Base-by-base conservation (phyloP, 2,888 invertebrate genomes). In the Byasa hedistus region DNA sequence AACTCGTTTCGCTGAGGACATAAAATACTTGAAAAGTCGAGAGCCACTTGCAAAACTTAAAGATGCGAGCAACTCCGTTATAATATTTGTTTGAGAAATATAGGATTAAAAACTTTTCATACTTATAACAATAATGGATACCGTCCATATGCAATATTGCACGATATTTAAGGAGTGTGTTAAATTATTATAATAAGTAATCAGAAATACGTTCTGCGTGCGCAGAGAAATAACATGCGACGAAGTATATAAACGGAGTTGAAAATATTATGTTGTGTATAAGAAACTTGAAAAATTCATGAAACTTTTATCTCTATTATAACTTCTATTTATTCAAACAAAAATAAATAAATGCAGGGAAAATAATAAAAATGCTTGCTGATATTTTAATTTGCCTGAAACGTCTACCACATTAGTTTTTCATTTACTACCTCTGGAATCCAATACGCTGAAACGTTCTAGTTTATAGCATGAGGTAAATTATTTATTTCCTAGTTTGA, bases 11-110 rank as follows among this genome's bases (percentile, higher is more conserved):
- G 51, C 60, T n/a, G 51, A 60, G 27, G 60, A 60, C 51, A 27
- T 60, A 48, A 60, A 60, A 60, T 60, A 48, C 60, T 60, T 51
- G 60, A 51, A 60, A 32, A 60, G 51, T 60, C 44, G 51, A 60
- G 60, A 60, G 51, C 48, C 48, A 27, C 60, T 60, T 27, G 48
- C n/a, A 15, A 48, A 48, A 48, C 19, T 48, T n/a, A 48, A 19
- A 48, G 48, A 48, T n/a, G 48, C 19, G 5, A 5, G 2, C 48
- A 48, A n/a, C 48, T 48, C n/a, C 48, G 48, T 48, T 48, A 48
- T 48, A 48, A 48, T 48, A 48, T 48, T n/a, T 48, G 5, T 48
- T 48, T 48, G 48, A 19, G 7, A n/a, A 48, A 48, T 19, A 48
- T 19, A 19, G n/a, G n/a, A n/a, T n/a, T 48, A 48, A n/a, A 8